phyloP scores from a whole-genome alignment of 2,888 invertebrate genomes.

The Erebia palarica region DNA sequence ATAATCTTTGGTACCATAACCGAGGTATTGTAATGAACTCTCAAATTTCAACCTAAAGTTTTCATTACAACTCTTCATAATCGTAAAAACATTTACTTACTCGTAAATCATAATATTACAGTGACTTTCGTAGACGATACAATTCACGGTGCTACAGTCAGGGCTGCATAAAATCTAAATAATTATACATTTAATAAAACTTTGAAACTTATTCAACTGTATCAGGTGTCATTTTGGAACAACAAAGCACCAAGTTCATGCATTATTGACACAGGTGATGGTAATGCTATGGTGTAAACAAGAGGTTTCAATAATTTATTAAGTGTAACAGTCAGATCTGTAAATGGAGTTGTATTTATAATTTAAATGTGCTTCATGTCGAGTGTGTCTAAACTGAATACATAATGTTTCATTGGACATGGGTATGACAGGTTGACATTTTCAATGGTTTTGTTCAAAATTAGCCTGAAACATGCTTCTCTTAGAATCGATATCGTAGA shows the following conservation, averaged over 20 bases:
- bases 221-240: conserved; percentile 1
- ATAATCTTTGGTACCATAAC: not conserved
- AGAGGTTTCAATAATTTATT: conserved; percentile 21
- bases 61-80: not conserved
- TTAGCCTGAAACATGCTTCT: not conserved
- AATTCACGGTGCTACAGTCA: not conserved
- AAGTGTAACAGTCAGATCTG: conserved; percentile 16
- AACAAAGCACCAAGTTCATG: conserved; percentile 21
- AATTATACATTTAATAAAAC: not conserved
- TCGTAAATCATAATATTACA: not conserved
- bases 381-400: not conserved
- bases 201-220: conserved; percentile 1
- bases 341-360: conserved; percentile 13
- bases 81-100: not conserved
- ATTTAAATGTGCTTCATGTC: conserved; percentile 2
- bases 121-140: conserved; percentile 5
- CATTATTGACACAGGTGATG: conserved; percentile 52
- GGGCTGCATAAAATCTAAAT: conserved; percentile 14
- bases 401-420: conserved; percentile 8
- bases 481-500: not conserved
- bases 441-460: not conserved
- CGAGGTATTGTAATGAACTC: not conserved
- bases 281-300: conserved; percentile 30
- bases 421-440: not conserved
- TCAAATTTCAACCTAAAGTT: not conserved